Evolutionary conservation across 2,888 invertebrate species (phyloP).

Genomic region (Parnassius smintheus): DNA sequence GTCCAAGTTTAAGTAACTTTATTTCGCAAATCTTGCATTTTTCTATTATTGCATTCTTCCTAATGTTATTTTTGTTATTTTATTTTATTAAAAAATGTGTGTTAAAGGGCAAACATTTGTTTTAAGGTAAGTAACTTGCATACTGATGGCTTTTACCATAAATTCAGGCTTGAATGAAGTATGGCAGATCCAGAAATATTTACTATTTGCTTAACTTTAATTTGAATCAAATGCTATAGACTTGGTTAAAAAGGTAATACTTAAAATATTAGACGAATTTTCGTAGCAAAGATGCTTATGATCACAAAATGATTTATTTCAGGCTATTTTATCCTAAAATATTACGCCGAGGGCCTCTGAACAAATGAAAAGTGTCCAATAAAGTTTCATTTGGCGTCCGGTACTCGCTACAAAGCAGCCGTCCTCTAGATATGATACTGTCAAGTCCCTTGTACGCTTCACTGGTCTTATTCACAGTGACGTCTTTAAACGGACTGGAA

Average conservation of each 20-base stretch:
- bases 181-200: too few relatives aligned
- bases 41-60: conserved; percentile 45
- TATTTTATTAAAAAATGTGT: too few relatives aligned
- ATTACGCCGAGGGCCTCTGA: conserved; percentile 34
- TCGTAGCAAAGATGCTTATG: too few relatives aligned
- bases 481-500: conserved; percentile 49
- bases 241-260: too few relatives aligned
- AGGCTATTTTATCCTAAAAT: background rate
- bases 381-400: conserved; percentile 74
- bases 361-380: conserved; percentile 73
- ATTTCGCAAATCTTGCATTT: conserved; percentile 50
- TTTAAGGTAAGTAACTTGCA: too few relatives aligned
- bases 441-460: conserved; percentile 61
- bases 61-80: conserved; percentile 28
- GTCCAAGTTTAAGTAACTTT: conserved; percentile 62
- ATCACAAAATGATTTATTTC: background rate
- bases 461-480: conserved; percentile 65
- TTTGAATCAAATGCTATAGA: too few relatives aligned
- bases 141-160: too few relatives aligned
- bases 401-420: conserved; percentile 46
- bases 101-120: too few relatives aligned
- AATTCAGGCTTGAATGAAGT: too few relatives aligned
- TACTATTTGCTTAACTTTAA: too few relatives aligned
- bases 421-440: conserved; percentile 64
- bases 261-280: too few relatives aligned